Percentiles rank a stretch among this genome's conserved stretches.
phyloP scores from a whole-genome alignment of 2,113 vertebrate genomes.

The Ciconia boyciana region DNA sequence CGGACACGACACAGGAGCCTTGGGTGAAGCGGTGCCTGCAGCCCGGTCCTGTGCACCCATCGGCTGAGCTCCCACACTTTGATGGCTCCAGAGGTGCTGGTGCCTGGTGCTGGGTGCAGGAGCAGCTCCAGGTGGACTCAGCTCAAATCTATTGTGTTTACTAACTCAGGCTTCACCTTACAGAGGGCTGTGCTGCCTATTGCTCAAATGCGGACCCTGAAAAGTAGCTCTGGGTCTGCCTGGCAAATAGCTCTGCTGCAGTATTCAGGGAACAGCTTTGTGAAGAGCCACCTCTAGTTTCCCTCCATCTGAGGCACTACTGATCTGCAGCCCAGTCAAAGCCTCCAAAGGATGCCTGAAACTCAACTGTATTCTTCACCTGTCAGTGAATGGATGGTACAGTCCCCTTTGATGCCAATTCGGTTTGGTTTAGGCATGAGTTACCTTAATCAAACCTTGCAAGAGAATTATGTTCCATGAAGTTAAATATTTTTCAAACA shows the following conservation, averaged over 20 bases:
- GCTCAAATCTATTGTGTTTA: neutral
- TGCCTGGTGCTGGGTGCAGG: neutral
- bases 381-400: neutral
- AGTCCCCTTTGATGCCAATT: neutral
- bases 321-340: neutral
- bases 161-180: neutral
- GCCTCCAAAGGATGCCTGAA: neutral
- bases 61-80: neutral
- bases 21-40: neutral
- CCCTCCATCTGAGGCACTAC: neutral
- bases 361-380: neutral
- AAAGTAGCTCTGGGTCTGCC: neutral
- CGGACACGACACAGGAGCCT: accelerated
- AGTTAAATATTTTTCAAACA: neutral
- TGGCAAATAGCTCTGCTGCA: neutral
- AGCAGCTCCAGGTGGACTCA: neutral
- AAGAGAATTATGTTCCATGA: neutral
- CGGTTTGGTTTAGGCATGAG: neutral
- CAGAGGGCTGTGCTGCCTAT: neutral
- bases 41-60: neutral
- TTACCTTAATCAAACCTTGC: neutral
- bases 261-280: neutral
- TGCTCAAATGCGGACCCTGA: neutral
- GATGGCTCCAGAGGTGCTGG: neutral
- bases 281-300: neutral